Conservation (phyloP, 2,888 invertebrate species). For the Rhorus exstirpatorius region DNA sequence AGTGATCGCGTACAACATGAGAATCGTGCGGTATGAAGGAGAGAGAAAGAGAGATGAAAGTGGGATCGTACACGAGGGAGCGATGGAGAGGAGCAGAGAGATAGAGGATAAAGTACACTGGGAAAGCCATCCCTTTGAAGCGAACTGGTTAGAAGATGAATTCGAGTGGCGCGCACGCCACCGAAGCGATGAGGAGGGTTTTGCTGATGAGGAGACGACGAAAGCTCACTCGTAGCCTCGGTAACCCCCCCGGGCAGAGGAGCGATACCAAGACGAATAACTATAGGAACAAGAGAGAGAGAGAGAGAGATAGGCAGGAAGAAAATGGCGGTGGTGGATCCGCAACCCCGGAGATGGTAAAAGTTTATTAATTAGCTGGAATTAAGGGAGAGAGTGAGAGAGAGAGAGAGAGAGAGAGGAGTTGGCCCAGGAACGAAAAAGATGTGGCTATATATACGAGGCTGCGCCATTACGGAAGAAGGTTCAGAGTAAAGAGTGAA, state of each 20-base stretch:
- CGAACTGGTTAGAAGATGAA: constrained; percentile 71
- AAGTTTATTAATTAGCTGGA: constrained; percentile 84
- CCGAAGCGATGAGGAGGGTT: constrained; percentile 57
- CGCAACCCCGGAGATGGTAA: constrained; percentile 76
- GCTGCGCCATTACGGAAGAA: constrained; percentile 40
- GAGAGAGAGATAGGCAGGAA: constrained; percentile 25
- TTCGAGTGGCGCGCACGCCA: constrained; percentile 64
- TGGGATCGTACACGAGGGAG: constrained; percentile 26
- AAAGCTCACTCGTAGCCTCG: constrained; percentile 66
- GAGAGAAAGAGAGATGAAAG: constrained; percentile 42
- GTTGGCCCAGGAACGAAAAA: constrained; percentile 39
- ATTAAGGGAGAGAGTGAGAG: constrained; percentile 76
- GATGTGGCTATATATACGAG: constrained; percentile 28
- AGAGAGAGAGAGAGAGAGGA: constrained; percentile 64
- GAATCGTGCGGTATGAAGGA: constrained; percentile 21
- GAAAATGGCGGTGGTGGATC: constrained; percentile 51
- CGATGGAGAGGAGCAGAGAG: constrained; percentile 41
- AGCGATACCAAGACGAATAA: constrained; percentile 55
- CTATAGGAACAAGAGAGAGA: constrained; percentile 48
- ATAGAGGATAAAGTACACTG: constrained; percentile 30
- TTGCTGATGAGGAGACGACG: constrained; percentile 78
- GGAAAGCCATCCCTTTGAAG: constrained; percentile 55
- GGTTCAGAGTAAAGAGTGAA: constrained; percentile 25
- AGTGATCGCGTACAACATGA: constrained; percentile 16
- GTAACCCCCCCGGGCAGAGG: constrained; percentile 55